Evolutionary conservation across 2,888 invertebrate genomes (phyloP), one percentile per base, ranked within the genome.

Genomic region (Aspidiotus destructor): DNA sequence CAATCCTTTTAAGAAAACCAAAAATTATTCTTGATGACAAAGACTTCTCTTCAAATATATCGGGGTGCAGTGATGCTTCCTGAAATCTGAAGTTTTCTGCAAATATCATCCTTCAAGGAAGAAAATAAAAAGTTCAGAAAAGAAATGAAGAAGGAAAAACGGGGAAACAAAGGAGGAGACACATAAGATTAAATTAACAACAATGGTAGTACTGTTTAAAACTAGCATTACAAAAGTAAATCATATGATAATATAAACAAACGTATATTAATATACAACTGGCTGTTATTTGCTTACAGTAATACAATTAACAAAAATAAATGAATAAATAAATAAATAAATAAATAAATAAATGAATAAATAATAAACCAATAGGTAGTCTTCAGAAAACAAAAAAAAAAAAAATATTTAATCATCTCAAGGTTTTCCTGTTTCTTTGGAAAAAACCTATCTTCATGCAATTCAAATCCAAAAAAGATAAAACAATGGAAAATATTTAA

Each of bases 261-360:
- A 52, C 9, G 9, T 28, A 28, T 58, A 28, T 58, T 58, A 58
- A 58, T 58, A 40, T 58, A 58, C 58, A 58, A 58, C 40, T 58
- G 58, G 58, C 58, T 58, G 54, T 28, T n/a, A 42, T 57, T 64
- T 57, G 54, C 54, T 64, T 64, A 42, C 17, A 65, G 28, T 28
- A 28, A 5, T 28, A 28, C 28, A 28, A 28, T 28, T 28, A 28
- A 28, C 28, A 28, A 28, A 28, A 28, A 28, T 28, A 63, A 53
- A 61, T 44, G 61, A 61, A 61, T 15, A 61, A n/a, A 61, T 42
- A 13, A 61, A 61, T n/a, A 61, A 61, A 61, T 16, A 55, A 55
- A 55, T 16, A 57, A 41, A 64, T 41, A 57, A 63, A 64, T 28
- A 64, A 44, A 64, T 41, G 53, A 57, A 53, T 10, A 63, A 55